Evolutionary conservation across 2,888 invertebrate species (phyloP).

Genomic region (Eueremaeus valkanovi): DNA sequence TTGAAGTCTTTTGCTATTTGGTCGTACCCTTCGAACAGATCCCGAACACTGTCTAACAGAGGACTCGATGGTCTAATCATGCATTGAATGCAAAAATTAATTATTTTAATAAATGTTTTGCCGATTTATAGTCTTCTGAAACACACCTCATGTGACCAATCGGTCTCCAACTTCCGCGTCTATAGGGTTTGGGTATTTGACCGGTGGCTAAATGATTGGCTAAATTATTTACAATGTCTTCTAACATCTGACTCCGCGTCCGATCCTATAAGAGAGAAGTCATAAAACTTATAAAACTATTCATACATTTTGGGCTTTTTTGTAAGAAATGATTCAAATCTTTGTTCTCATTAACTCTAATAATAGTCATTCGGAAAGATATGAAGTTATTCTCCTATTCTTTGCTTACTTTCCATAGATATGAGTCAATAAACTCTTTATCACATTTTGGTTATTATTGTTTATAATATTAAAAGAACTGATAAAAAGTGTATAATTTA

Average conservation of each 20-base stretch:
- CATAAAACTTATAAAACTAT: neutral
- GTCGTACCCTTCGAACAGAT: conserved; percentile 91
- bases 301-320: neutral
- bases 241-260: conserved; percentile 86
- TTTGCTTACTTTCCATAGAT: too few species aligned
- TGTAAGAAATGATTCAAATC: neutral
- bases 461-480: neutral
- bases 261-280: conserved; percentile 63
- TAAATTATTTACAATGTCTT: conserved; percentile 86
- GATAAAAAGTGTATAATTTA: neutral
- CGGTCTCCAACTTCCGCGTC: conserved; percentile 81
- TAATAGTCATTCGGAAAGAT: too few species aligned
- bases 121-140: too few species aligned
- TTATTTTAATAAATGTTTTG: too few species aligned
- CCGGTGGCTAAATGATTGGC: conserved; percentile 92
- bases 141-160: conserved; percentile 91
- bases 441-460: too few species aligned
- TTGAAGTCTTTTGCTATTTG: conserved; percentile 89
- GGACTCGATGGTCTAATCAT: conserved; percentile 92
- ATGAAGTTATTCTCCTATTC: too few species aligned
- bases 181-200: conserved; percentile 89
- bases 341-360: neutral
- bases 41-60: conserved; percentile 81
- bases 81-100: too few species aligned
- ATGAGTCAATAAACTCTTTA: too few species aligned